Percentiles rank a stretch among this genome's conserved stretches.
These are phyloP conservation scores for Ictalurus punctatus DNA, from an alignment of 2,113 vertebrate genomes.

Conservation along the genomic window DNA sequence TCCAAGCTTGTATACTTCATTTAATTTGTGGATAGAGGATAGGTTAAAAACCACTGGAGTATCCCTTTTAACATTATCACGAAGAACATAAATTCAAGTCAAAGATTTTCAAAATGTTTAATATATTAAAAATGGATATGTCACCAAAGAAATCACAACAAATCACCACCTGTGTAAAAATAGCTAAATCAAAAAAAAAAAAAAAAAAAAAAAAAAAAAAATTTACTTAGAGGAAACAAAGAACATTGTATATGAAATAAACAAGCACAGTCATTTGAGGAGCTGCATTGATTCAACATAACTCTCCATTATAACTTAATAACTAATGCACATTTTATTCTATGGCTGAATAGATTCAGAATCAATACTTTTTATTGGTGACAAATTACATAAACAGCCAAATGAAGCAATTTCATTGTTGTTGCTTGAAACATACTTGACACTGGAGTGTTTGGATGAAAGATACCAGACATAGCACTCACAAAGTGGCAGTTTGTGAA, in stretches of 20 bases:
- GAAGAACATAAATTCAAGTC: background rate
- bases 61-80: background rate
- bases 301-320: background rate
- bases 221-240: conserved; percentile 13
- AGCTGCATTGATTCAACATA: conserved; percentile 15
- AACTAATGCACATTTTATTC: conserved; percentile 3
- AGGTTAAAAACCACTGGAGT: background rate
- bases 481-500: conserved; percentile 4
- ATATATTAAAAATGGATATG: conserved; percentile 9
- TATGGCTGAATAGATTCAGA: background rate
- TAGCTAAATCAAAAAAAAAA: background rate
- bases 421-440: conserved; percentile 48
- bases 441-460: conserved; percentile 1
- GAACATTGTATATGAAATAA: conserved; percentile 57
- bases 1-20: background rate
- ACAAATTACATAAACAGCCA: conserved; percentile 35
- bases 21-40: background rate
- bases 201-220: background rate
- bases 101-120: conserved; percentile 2
- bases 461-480: conserved; percentile 51
- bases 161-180: conserved; percentile 29
- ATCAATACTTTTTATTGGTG: background rate
- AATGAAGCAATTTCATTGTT: conserved; percentile 50
- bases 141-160: background rate
- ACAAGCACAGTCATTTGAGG: conserved; percentile 26